These are phyloP conservation scores for Falco peregrinus DNA, from an alignment of 2,797 vertebrate genomes.

Conservation along the genomic window DNA sequence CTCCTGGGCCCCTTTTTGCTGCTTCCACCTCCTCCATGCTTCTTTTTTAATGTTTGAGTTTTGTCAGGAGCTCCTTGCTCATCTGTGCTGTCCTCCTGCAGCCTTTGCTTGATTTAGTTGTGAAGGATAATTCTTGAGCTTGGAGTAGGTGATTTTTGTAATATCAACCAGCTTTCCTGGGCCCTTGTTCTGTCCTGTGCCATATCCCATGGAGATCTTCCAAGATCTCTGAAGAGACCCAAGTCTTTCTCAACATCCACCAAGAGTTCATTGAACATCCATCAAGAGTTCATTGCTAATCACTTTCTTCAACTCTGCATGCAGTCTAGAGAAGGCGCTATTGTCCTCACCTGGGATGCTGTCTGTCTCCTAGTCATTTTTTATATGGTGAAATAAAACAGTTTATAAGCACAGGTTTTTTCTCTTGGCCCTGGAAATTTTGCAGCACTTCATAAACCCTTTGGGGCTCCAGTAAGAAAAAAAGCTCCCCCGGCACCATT, in stretches of 20 bases:
- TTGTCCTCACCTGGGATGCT: background rate
- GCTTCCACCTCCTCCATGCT: background rate
- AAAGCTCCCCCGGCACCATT: background rate
- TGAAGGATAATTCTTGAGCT: background rate
- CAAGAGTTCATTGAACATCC: background rate
- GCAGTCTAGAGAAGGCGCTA: background rate
- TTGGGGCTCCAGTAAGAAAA: background rate
- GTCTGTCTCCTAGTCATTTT: background rate
- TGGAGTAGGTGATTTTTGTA: background rate
- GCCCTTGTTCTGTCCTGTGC: background rate
- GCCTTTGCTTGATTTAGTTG: background rate
- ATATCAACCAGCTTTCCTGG: background rate
- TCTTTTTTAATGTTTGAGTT: background rate
- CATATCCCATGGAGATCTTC: background rate
- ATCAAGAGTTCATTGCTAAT: background rate
- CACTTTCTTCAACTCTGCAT: background rate
- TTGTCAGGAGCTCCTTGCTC: background rate
- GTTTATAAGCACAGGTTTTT: background rate
- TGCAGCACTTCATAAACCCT: background rate
- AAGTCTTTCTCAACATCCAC: background rate
- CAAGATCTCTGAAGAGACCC: background rate
- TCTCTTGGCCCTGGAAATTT: background rate
- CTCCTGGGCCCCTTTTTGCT: background rate
- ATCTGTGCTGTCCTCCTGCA: background rate
- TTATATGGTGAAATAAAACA: background rate